Evolutionary conservation across 2,113 vertebrate species (phyloP), one percentile per base, ranked within the genome.

Genomic region (Glaucidium brasilianum): DNA sequence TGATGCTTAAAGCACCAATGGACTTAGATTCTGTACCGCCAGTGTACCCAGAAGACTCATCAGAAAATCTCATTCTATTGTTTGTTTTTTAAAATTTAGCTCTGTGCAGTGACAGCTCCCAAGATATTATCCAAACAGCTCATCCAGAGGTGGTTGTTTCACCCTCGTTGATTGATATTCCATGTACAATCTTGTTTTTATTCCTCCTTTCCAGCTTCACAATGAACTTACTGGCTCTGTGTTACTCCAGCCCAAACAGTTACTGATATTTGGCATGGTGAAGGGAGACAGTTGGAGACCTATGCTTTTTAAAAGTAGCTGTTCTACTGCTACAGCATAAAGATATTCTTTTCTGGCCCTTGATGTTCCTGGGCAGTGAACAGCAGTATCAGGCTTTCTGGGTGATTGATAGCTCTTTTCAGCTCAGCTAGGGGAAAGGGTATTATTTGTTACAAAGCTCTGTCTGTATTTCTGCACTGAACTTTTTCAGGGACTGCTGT

Each of bases 31-130:
- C n/a, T 80, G 12, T 96, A 92, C 60, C 22, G 64, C 39, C 45
- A 30, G 15, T 13, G 53, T 72, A 94, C 47, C 56, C 66, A 88
- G 53, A 77, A 91, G 62, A 66, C 78, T 95, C 41, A 96, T 92
- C 71, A 93, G 72, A 41, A 96, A 78, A 93, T 87, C 50, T 67
- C 34, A 43, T 91, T 74, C 72, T 72, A 80, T 59, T 64, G 83
- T 90, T 94, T 62, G 23, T 67, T 81, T 91, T 91, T 76, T 60
- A 22, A 84, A 80, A 89, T 93, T 83, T 94, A 74, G 53, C 35
- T 91, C 53, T n/a, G 47, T 68, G 58, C 78, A 88, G 23, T 52
- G 72, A 63, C 67, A 86, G 45, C 39, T 96, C 77, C 64, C 64
- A 96, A 74, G 83, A 63, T 45, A 26, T 94, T 94, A 49, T 30